Base-by-base conservation (phyloP, 2,113 vertebrate genomes). In the Engystomops pustulosus region DNA sequence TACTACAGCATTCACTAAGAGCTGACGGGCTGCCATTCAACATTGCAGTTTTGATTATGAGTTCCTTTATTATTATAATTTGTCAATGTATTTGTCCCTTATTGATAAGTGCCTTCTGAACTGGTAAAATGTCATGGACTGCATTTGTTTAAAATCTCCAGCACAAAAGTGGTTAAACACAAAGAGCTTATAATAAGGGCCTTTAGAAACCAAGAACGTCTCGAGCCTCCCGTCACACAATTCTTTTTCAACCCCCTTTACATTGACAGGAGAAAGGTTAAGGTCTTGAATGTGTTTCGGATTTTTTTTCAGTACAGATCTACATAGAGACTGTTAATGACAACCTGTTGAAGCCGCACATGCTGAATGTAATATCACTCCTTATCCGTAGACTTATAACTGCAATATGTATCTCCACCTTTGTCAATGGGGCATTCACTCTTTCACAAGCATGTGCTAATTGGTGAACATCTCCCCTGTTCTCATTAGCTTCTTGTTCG, bases 401-500 rank as follows among this genome's bases (percentile, higher is more conserved):
- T 74, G 34, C 51, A 47, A 58, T 10, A 12, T 74, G 20, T 76
- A 75, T 36, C 58, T 76, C 36, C 27, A 53, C 51, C 34, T 83
- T 83, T 83, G 51, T 72, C 69, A 82, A n/a, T 74, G 53, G 17
- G 69, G 38, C 55, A 15, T 67, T 83, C 71, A 67, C 27, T 75
- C 71, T 76, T 76, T 83, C 44, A 25, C 81, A 76, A 14, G 41
- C 71, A 83, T 67, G 14, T 49, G 30, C 71, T 83, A 83, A 83
- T 83, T 83, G 58, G 60, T 49, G 41, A 27, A 49, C 71, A 76
- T 76, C 30, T 67, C 44, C 30, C 20, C 6, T 36, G 20, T 47
- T 49, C 58, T 76, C 67, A 83, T 77, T 76, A 83, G 58, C 70
- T 67, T 34, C 58, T 76, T 49, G 36, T 47, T 75, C 51, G 25